Base-by-base conservation (phyloP, 2,888 invertebrate species). In the Hypselothyrea guttata region DNA sequence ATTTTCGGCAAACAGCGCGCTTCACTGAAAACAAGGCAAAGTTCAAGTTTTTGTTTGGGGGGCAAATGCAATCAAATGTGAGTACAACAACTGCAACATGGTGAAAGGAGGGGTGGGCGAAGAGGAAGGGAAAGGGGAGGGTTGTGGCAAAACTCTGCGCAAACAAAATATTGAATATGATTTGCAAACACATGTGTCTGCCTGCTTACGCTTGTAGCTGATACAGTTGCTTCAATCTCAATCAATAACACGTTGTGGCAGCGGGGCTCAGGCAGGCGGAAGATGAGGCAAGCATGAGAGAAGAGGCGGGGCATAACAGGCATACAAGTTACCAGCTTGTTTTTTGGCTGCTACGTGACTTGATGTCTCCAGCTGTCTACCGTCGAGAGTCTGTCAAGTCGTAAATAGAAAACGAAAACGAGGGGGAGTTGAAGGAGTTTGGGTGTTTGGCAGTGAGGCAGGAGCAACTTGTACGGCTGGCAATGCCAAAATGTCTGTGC, bases 141-240 rank as follows among this genome's bases (percentile, higher is more conserved):
- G n/a, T n/a, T 22, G 38, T 30, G 3, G 33, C 16, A 38, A 45
- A 48, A 41, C 31, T 47, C 35, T 38, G 47, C 44, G 48, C 85
- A 75, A 78, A 78, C 83, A 84, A 78, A 71, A 84, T 84, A 83
- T 84, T 78, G 85, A 78, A 78, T 78, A 83, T 84, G 75, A 84
- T 84, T 78, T 75, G 79, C 69, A 56, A 75, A 72, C 77, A 78
- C 63, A 75, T 82, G 83, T 52, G 65, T 22, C 37, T 15, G 11
- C 28, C 13, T 8, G 4, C 28, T 27, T 42, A 16, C 30, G 4
- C 22, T 12, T 31, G 41, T 40, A 13, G 16, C 34, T 35, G 46
- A 27, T 31, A 27, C 16, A 28, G 18, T 49, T 42, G 34, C 55
- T 51, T 62, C 73, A 68, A 68, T 68, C 69, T 72, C 69, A 69